These are phyloP conservation scores for Paraplagusia blochii DNA, from an alignment of 2,113 vertebrate genomes.

Conservation along the genomic window DNA sequence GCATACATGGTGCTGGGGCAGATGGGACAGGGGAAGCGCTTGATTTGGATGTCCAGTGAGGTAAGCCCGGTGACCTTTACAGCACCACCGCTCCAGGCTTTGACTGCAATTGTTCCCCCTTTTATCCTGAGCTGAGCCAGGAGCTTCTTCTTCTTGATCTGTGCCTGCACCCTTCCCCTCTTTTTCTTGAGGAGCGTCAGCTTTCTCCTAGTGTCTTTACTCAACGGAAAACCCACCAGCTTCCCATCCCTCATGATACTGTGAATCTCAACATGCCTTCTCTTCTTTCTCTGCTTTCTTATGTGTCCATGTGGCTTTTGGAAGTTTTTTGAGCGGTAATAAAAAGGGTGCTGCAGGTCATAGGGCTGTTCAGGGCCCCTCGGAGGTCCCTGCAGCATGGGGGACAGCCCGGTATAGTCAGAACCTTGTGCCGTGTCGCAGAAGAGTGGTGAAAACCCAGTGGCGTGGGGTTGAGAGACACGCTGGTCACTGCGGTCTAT, in stretches of 20 bases:
- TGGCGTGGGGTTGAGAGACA: conserved; percentile 46
- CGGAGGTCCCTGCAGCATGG: conserved; percentile 30
- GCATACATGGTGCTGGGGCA: conserved; percentile 73
- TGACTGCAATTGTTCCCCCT: conserved; percentile 48
- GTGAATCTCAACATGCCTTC: conserved; percentile 69
- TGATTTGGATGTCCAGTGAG: conserved; percentile 67
- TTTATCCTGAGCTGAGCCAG: conserved; percentile 67
- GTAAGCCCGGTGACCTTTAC: conserved; percentile 66
- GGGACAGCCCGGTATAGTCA: conserved; percentile 36
- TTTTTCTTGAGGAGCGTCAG: conserved; percentile 56
- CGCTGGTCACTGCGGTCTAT: conserved; percentile 66
- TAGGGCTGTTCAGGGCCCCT: conserved; percentile 14
- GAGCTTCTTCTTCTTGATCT: conserved; percentile 64
- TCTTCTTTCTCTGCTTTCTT: conserved; percentile 65
- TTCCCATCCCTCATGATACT: conserved; percentile 71
- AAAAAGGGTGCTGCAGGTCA: conserved; percentile 67
- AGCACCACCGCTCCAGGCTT: conserved; percentile 63
- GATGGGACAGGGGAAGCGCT: conserved; percentile 74
- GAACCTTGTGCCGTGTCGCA: conserved; percentile 63
- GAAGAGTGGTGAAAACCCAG: conserved; percentile 71
- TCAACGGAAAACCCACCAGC: conserved; percentile 65
- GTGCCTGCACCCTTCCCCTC: conserved; percentile 58
- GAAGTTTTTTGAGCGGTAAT: conserved; percentile 68
- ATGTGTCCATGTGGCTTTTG: conserved; percentile 56
- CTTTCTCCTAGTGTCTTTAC: conserved; percentile 66